Evolutionary conservation across 2,113 vertebrate species (phyloP).

Genomic region (Grus americana): DNA sequence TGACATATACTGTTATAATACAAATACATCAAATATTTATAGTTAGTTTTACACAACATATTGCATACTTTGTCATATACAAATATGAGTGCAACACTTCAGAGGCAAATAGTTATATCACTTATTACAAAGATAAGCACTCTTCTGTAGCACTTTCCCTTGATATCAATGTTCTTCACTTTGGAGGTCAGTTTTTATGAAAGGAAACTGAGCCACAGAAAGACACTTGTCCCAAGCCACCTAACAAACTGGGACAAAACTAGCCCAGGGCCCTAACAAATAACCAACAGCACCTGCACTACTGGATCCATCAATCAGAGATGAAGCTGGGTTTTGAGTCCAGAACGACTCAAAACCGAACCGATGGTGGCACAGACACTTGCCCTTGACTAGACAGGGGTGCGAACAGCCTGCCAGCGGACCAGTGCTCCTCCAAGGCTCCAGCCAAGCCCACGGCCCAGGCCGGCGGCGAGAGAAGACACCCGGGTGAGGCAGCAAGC

Average conservation of each 20-base stretch:
- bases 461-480: neutral
- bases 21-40: neutral
- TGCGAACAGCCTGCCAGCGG: neutral
- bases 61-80: neutral
- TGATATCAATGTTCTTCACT: accelerated
- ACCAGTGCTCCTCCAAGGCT: neutral
- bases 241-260: neutral
- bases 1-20: no score
- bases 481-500: neutral
- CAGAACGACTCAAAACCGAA: no score
- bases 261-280: neutral
- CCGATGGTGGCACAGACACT: accelerated
- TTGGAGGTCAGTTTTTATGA: neutral
- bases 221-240: neutral
- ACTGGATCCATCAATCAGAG: no score
- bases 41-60: neutral
- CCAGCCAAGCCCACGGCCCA: neutral
- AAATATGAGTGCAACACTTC: accelerated
- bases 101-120: neutral
- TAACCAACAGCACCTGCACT: neutral
- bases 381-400: neutral
- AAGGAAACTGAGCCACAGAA: neutral
- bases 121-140: neutral
- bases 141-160: neutral
- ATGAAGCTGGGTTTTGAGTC: accelerated